Evolutionary conservation across 53 echinoderm and acorn worm species (phyloP).

Genomic region (Antedon mediterranea): DNA sequence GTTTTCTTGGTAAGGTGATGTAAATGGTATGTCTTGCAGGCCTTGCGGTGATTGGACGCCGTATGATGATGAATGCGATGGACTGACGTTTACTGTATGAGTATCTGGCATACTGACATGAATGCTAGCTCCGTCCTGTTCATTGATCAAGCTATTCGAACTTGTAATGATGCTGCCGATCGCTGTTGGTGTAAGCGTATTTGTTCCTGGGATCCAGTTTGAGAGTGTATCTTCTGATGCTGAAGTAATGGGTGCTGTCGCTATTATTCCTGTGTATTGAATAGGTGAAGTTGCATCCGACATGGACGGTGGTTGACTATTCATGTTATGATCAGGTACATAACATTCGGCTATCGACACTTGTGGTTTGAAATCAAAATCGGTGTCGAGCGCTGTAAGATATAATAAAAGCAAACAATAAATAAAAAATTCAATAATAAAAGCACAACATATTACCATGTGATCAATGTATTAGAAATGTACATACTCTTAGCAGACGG

Average conservation of each 20-base stretch:
- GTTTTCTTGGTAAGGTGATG: neutral
- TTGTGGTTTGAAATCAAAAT: slow-evolving; percentile 71
- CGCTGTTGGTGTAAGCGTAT: slow-evolving; percentile 28
- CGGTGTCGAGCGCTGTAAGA: neutral
- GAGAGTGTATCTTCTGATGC: neutral
- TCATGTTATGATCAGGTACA: slow-evolving; percentile 91
- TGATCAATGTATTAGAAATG: neutral
- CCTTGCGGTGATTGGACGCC: neutral
- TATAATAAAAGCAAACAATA: neutral
- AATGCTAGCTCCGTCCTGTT: slow-evolving; percentile 28
- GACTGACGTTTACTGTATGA: slow-evolving; percentile 12
- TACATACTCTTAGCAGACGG: neutral
- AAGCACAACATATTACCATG: neutral
- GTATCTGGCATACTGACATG: slow-evolving; percentile 36
- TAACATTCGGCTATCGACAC: slow-evolving; percentile 53
- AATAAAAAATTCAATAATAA: neutral
- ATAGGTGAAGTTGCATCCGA: neutral
- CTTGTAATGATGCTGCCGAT: slow-evolving; percentile 87
- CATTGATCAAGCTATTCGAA: slow-evolving; percentile 83
- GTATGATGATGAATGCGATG: neutral
- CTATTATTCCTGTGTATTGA: neutral
- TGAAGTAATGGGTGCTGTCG: neutral
- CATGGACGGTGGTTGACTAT: slow-evolving; percentile 27
- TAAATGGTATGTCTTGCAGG: neutral
- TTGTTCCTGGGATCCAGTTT: neutral